These are phyloP conservation scores for Myxocyprinus asiaticus DNA, from an alignment of 2,113 vertebrate species.

Conservation along the genomic window DNA sequence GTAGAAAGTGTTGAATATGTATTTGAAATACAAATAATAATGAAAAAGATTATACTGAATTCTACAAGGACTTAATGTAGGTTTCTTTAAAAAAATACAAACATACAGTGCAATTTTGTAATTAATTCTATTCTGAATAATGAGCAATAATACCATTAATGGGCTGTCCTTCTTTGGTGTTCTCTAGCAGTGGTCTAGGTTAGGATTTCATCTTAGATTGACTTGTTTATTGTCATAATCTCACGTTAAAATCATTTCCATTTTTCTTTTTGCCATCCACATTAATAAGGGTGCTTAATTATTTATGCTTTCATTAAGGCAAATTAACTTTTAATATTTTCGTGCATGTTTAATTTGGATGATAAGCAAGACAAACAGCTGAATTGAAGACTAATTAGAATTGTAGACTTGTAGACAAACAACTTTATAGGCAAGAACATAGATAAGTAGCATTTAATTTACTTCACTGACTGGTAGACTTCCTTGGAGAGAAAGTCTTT, in stretches of 20 bases:
- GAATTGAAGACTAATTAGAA: not conserved
- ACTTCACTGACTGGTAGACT: slow-evolving; percentile 14
- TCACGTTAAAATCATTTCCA: not conserved
- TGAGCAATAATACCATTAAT: not conserved
- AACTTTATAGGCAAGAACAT: slow-evolving; percentile 21
- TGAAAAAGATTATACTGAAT: not conserved
- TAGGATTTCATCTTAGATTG: not conserved
- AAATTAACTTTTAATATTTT: slow-evolving; percentile 41
- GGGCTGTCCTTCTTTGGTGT: not conserved
- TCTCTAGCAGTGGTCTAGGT: slow-evolving; percentile 1
- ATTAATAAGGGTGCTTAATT: slow-evolving; percentile 18
- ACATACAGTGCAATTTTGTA: not conserved
- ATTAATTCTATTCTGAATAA: not conserved
- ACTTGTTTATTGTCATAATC: slow-evolving; percentile 6
- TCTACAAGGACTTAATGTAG: not conserved
- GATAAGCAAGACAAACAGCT: slow-evolving; percentile 28
- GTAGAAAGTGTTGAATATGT: slow-evolving; percentile 53
- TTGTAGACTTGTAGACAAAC: slow-evolving; percentile 22
- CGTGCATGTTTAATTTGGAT: slow-evolving; percentile 11
- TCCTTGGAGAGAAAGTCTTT: slow-evolving; percentile 11
- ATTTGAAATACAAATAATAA: not conserved
- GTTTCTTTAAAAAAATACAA: not conserved
- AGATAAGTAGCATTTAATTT: slow-evolving; percentile 37
- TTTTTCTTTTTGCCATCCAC: not conserved
- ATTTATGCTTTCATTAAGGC: slow-evolving; percentile 35